Base-by-base conservation (phyloP, 2,113 vertebrate species). In the Callocephalon fimbriatum region DNA sequence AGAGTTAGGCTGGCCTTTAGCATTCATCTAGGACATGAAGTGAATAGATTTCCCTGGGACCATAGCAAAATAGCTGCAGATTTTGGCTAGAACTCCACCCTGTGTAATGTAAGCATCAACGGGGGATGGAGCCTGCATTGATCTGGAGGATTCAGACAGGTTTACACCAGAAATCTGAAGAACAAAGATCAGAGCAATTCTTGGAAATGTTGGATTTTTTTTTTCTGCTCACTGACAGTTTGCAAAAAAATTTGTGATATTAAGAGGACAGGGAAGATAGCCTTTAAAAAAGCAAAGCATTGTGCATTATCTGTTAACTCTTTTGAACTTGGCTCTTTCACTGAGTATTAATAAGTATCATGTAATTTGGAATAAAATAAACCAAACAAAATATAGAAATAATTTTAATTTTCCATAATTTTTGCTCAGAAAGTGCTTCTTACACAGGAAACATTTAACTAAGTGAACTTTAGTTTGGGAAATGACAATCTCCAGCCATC, bases 141-240 rank as follows among this genome's bases (percentile, higher is more conserved):
- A 63, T 59, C 66, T 23, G 65, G 56, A 75, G 38, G 42, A 38
- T 88, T 79, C 67, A 44, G 35, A 3, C 20, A 35, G 12, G 18
- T 83, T 84, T n/a, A 12, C 80, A 73, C 92, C 80, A 70, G 68
- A 73, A 93, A 93, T 73, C 6, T 9, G 27, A 23, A 71, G 59
- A 73, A 82, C 62, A 86, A 92, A 91, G 13, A 22, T 21, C 79
- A 65, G 56, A 74, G 7, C 4, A 10, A 6, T 88, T 88, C 79
- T 51, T 72, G 78, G 86, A 94, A 90, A 18, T 15, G 4, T 20
- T 81, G 21, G 17, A 7, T 45, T 44, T 50, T 38, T 71, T 71
- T 31, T 71, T 54, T 5, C 53, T 54, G 4, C 17, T 65, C 15
- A 3, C 4, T 23, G 42, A 32, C 11, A 65, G 38, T 63, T 75